Percentiles rank a stretch among this genome's conserved stretches.
Evolutionary conservation across 2,888 invertebrate genomes (phyloP).

Genomic region (Anoncus sp.): DNA sequence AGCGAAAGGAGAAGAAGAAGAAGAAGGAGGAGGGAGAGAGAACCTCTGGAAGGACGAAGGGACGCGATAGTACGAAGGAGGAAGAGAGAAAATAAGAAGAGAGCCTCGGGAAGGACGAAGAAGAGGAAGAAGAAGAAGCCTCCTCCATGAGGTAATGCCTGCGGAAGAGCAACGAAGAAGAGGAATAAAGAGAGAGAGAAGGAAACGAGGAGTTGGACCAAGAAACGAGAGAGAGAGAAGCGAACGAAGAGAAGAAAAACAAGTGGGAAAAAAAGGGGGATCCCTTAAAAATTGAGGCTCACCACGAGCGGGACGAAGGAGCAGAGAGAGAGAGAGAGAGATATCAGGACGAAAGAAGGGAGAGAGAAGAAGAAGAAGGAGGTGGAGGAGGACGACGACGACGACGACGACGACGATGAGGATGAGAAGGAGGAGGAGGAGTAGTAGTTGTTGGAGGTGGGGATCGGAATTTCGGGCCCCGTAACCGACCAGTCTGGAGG

Average conservation of each 20-base stretch:
- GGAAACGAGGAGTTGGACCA: constrained; percentile 64
- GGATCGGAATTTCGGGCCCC: constrained; percentile 83
- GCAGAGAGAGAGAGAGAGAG: too few species aligned
- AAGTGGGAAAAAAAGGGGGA: constrained; percentile 77
- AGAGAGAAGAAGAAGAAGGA: constrained; percentile 16
- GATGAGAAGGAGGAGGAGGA: too few species aligned
- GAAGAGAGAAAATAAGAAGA: constrained; percentile 38
- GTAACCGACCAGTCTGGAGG: constrained; percentile 82
- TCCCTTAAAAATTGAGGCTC: constrained; percentile 82
- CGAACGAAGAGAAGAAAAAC: constrained; percentile 68
- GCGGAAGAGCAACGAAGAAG: constrained; percentile 52
- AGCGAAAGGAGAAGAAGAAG: constrained; percentile 16
- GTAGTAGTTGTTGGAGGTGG: constrained; percentile 74
- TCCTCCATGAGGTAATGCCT: not conserved
- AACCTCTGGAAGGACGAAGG: constrained; percentile 54
- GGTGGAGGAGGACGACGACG: constrained; percentile 4
- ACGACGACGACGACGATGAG: too few species aligned
- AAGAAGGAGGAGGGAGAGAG: constrained; percentile 60
- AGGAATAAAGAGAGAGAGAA: constrained; percentile 35
- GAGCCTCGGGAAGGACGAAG: constrained; percentile 52
- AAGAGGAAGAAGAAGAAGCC: constrained; percentile 33
- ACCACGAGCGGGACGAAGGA: constrained; percentile 33
- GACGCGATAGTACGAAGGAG: constrained; percentile 27
- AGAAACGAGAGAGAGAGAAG: constrained; percentile 61
- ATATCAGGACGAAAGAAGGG: constrained; percentile 29